These are phyloP conservation scores for Drosophila pseudoananassae DNA, from an alignment of 1,140 invertebrate genomes.

Conservation along the genomic window DNA sequence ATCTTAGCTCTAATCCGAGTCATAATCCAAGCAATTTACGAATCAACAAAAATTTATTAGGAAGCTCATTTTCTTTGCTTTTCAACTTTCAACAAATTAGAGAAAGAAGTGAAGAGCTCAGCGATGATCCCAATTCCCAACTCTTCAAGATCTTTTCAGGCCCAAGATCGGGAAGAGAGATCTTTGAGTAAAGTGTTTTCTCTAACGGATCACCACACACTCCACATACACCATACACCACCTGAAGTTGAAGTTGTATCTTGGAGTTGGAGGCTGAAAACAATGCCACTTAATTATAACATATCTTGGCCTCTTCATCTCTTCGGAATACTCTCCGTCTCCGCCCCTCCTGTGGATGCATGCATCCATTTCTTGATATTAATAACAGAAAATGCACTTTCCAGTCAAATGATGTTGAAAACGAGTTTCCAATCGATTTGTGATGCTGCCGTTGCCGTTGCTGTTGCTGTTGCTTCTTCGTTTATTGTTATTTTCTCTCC, in stretches of 20 bases:
- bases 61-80: constrained; percentile 12
- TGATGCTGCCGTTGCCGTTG: constrained; percentile 24
- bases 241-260: constrained; percentile 2
- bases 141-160: constrained; percentile 5
- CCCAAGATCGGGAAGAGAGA: constrained; percentile 13
- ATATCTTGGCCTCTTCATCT: constrained; percentile 29
- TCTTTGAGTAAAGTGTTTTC: constrained; percentile 22
- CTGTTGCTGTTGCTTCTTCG: constrained; percentile 12
- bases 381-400: constrained; percentile 51
- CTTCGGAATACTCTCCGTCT: neutral
- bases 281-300: constrained; percentile 50
- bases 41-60: constrained; percentile 14
- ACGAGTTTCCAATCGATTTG: constrained; percentile 50
- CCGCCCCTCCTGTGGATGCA: too few species aligned
- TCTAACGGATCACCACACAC: constrained; percentile 30
- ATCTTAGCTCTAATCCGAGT: neutral
- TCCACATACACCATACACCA: neutral
- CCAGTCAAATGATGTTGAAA: constrained; percentile 49
- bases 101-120: constrained; percentile 38
- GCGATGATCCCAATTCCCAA: constrained; percentile 34
- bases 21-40: neutral
- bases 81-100: constrained; percentile 22
- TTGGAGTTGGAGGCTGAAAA: constrained; percentile 20
- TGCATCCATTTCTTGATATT: constrained; percentile 17
- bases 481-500: constrained; percentile 40